A percentile compares a stretch with the other conserved stretches of the same genome.
Evolutionary conservation across 1,140 invertebrate species (phyloP).

Genomic region (Hylyphantes graminicola): DNA sequence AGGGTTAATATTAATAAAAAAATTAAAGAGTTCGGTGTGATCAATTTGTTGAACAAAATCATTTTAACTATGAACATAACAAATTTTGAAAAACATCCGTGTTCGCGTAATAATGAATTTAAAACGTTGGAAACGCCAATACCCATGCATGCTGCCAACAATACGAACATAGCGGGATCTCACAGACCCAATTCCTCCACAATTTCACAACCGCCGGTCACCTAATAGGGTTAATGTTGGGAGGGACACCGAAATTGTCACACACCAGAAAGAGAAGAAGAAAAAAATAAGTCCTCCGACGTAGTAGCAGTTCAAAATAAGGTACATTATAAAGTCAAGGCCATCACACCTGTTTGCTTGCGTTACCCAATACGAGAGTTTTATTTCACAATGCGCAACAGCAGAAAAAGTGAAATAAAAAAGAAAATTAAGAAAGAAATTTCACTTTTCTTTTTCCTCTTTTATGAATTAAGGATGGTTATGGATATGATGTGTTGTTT

Average conservation of each 20-base stretch:
- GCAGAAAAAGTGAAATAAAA: not conserved
- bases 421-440: slow-evolving; percentile 12
- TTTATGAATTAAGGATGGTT: too few relatives aligned
- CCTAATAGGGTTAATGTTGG: slow-evolving; percentile 12
- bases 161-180: too few relatives aligned
- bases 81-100: too few relatives aligned
- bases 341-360: slow-evolving; percentile 39
- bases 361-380: slow-evolving; percentile 43
- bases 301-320: not conserved
- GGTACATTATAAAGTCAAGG: slow-evolving; percentile 49
- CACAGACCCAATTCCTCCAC: not conserved
- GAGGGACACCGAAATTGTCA: slow-evolving; percentile 21
- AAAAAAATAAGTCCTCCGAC: not conserved
- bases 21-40: too few relatives aligned
- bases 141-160: too few relatives aligned
- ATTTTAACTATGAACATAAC: too few relatives aligned
- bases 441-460: not conserved
- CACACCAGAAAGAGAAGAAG: slow-evolving; percentile 1
- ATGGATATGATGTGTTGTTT: too few relatives aligned
- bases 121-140: too few relatives aligned
- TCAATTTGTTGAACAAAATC: too few relatives aligned
- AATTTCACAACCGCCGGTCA: not conserved
- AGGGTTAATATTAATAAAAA: too few relatives aligned
- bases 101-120: too few relatives aligned
- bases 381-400: slow-evolving; percentile 32